Base-by-base conservation (phyloP, 2,113 vertebrate species). In the Sinosuthora webbiana region DNA sequence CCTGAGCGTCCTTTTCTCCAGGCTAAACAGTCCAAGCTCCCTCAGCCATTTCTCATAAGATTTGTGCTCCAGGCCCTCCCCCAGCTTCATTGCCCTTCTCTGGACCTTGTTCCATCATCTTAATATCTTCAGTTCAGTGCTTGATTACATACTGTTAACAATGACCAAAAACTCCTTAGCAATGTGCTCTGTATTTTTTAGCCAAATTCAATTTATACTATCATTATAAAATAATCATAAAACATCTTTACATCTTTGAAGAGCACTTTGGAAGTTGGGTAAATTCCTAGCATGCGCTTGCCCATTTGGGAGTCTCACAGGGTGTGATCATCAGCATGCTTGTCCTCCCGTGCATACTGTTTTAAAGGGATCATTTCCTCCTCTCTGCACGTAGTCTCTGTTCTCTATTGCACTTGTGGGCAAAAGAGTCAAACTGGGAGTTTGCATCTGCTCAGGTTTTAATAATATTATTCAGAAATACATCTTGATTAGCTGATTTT, bases 401-500 rank as follows among this genome's bases (percentile, higher is more conserved):
- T 5, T 89, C 75, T 77, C 50, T 65, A 24, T 35, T 79, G 44
- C 64, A 59, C 39, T 92, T 78, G 52, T 39, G 31, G 47, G 27
- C 50, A 90, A 67, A 83, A 64, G 35, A 89, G 15, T 25, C 81
- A 91, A 86, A 64, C 27, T 6, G 1, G 50, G 31, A 91, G 75
- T 84, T 82, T 89, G 23, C 49, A 84, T 94, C 83, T 93, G 80
- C 24, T 65, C 23, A 6, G 44, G 37, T 71, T 95, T 83, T 95
- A 97, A 95, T 91, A 94, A 81, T 41, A n/a, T 89, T 87, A 91
- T 42, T 73, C 10, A 6, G n/a, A 92, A 86, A 83, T 70, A 63
- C 0, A 1, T 75, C 71, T 63, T 86, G 65, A 87, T 89, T 87
- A 92, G 62, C 20, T 85, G 62, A 20, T 76, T 87, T 94, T 82